phyloP scores from a whole-genome alignment of 30 jellyfish, hydroid and myxozoan genomes.

The Aurelia sp. region DNA sequence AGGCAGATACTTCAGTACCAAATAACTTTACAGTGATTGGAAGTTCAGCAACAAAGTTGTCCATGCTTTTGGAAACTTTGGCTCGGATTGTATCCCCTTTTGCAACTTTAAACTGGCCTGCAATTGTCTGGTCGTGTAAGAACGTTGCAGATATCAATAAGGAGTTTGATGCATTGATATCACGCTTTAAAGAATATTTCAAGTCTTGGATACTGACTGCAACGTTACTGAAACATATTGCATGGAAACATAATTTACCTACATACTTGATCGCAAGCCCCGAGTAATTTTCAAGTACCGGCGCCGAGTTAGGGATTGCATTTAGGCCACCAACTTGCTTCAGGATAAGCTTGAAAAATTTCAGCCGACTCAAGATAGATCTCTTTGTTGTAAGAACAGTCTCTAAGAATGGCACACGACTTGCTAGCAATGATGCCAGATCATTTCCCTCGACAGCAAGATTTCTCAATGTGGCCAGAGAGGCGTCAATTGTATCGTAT shows the following conservation, averaged over 20 bases:
- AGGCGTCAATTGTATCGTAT: background rate
- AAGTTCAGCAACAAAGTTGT: constrained; percentile 1
- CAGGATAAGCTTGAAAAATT: constrained; percentile 10
- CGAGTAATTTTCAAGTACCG: constrained; percentile 12
- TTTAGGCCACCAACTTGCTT: background rate
- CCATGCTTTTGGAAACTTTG: constrained; percentile 29
- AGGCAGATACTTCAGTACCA: constrained; percentile 9
- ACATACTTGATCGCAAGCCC: constrained; percentile 20
- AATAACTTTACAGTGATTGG: constrained; percentile 1
- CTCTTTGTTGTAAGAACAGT: background rate
- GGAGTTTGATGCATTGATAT: background rate
- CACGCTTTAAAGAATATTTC: too few relatives aligned
- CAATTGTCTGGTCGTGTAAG: constrained; percentile 17
- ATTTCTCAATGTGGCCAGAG: background rate
- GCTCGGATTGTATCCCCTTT: constrained; percentile 26
- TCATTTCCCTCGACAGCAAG: constrained; percentile 18
- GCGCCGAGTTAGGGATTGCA: constrained; percentile 15
- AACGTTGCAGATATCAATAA: constrained; percentile 26
- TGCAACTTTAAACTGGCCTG: constrained; percentile 35
- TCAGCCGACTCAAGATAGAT: constrained; percentile 15
- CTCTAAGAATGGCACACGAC: constrained; percentile 20
- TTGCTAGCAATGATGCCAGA: constrained; percentile 20
- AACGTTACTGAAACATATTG: constrained; percentile 46
- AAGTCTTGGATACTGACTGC: constrained; percentile 22
- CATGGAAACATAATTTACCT: constrained; percentile 61